These are phyloP conservation scores for Ditula angustiorana DNA, from an alignment of 2,888 invertebrate species.

Conservation along the genomic window DNA sequence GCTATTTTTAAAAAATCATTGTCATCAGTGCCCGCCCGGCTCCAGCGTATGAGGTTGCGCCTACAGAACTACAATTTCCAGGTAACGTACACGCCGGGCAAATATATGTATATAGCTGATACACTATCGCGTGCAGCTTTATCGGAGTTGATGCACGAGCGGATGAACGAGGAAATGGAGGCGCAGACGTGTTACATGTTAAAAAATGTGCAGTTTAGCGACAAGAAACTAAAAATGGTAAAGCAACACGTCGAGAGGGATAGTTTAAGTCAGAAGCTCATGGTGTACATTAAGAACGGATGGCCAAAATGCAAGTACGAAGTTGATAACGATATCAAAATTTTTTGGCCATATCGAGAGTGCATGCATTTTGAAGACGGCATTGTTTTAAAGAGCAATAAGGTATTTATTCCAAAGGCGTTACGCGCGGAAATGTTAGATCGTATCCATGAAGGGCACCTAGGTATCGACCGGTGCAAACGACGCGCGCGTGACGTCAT, in stretches of 20 bases:
- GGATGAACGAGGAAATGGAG: too few relatives aligned
- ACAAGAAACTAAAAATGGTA: not conserved
- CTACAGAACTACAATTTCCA: not conserved
- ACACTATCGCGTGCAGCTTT: not conserved
- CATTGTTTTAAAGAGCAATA: not conserved
- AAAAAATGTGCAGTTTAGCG: too few relatives aligned
- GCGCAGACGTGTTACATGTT: too few relatives aligned
- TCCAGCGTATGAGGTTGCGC: conserved; percentile 9
- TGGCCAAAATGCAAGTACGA: conserved; percentile 7
- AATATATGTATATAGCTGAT: conserved; percentile 16
- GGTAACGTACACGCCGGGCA: conserved; percentile 8
- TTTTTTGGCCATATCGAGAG: conserved; percentile 6
- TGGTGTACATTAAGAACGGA: not conserved
- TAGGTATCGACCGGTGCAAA: too few relatives aligned
- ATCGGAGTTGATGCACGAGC: too few relatives aligned
- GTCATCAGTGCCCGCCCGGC: not conserved
- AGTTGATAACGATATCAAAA: not conserved
- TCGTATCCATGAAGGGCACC: too few relatives aligned
- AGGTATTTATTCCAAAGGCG: not conserved
- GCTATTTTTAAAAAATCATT: conserved; percentile 5
- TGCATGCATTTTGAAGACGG: not conserved
- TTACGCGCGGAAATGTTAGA: not conserved
- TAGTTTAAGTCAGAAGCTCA: not conserved
- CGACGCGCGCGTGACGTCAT: too few relatives aligned
- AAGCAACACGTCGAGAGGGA: not conserved